phyloP scores from a whole-genome alignment of 2,113 vertebrate species.

The Poecile atricapillus region DNA sequence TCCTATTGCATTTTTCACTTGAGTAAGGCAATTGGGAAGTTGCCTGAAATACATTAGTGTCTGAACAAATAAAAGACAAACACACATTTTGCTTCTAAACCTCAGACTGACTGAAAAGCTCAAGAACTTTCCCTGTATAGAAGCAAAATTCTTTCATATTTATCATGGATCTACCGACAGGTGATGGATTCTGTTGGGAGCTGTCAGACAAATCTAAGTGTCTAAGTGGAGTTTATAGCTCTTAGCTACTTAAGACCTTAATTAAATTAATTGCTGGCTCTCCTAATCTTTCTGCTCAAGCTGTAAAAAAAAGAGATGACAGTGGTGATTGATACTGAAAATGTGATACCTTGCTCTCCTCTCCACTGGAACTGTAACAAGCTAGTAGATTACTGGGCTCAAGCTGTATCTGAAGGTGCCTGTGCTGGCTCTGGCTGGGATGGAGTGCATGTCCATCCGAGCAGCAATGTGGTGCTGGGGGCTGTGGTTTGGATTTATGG shows the following conservation, averaged over 20 bases:
- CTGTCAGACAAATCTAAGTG: background rate
- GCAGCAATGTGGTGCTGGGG: background rate
- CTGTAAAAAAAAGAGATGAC: background rate
- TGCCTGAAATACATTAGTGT: background rate
- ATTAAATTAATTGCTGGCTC: background rate
- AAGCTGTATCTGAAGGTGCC: background rate
- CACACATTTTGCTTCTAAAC: background rate
- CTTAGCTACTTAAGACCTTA: background rate
- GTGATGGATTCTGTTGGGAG: background rate
- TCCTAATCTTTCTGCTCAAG: background rate
- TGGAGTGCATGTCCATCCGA: rapidly evolving
- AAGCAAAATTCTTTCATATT: background rate
- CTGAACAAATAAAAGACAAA: background rate
- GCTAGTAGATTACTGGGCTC: rapidly evolving
- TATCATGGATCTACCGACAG: background rate
- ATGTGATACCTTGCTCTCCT: background rate
- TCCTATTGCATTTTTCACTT: background rate
- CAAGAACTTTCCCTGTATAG: background rate
- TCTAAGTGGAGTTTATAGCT: background rate
- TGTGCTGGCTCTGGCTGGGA: background rate
- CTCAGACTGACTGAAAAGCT: background rate
- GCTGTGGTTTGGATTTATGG: background rate
- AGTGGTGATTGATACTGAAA: background rate
- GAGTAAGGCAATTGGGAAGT: background rate
- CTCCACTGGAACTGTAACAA: background rate